phyloP scores from a whole-genome alignment of 2,113 vertebrate species.

The Ahaetulla prasina region DNA sequence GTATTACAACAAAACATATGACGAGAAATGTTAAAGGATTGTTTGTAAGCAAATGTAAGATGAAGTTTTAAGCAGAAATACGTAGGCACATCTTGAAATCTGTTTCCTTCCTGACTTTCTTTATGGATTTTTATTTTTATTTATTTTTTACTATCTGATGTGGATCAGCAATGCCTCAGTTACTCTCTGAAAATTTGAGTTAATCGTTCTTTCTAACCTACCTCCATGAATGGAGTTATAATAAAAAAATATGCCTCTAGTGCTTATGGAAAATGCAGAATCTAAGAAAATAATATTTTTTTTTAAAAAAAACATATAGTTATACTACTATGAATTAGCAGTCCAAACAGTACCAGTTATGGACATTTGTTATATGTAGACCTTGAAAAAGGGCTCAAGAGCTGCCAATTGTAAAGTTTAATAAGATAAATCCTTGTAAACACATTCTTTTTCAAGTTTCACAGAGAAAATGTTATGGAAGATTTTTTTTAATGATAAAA shows the following conservation, averaged over 20 bases:
- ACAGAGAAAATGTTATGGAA: conserved; percentile 4
- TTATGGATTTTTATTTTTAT: neutral
- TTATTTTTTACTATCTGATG: neutral
- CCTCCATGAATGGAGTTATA: neutral
- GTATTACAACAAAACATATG: neutral
- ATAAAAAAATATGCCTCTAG: neutral
- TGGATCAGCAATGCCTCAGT: neutral
- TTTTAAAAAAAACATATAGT: neutral
- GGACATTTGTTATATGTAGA: neutral
- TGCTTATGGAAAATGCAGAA: neutral
- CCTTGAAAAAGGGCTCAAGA: neutral
- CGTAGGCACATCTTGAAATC: neutral
- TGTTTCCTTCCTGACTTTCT: neutral
- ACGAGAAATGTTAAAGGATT: neutral
- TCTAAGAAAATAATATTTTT: neutral
- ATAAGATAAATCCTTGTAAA: neutral
- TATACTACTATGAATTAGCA: neutral
- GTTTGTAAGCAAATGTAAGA: neutral
- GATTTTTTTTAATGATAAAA: conserved; percentile 16
- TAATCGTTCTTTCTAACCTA: neutral
- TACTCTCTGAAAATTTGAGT: neutral
- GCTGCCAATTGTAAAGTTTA: neutral
- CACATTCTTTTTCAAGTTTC: conserved; percentile 3
- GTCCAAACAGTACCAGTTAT: neutral
- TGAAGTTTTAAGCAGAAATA: neutral